Evolutionary conservation across 2,113 vertebrate genomes (phyloP), one percentile per base, ranked within the genome.

Genomic region (Pseudorectes ferrugineus): DNA sequence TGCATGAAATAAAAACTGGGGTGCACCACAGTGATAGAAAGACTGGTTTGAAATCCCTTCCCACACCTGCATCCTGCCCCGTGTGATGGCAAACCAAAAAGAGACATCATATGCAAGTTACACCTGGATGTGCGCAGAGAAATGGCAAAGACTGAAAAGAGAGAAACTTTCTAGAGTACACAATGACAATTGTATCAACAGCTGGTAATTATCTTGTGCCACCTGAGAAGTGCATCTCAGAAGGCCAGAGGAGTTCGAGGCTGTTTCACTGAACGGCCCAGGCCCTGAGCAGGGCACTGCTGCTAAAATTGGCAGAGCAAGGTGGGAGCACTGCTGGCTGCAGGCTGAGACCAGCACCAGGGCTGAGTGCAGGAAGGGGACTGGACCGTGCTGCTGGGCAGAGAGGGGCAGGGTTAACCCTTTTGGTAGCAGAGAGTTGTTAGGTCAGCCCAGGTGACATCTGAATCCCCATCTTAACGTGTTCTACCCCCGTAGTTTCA

Each of bases 91-190:
- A 85, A 76, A 40, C 5, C 10, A 49, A 63, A 89, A 68, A 55
- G 38, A 89, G 49, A 49, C 19, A 19, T 75, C 48, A 4, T 1
- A 4, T 51, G 20, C 51, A 19, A 67, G 63, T 28, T 80, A 55
- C 67, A 58, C 73, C 85, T 71, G 55, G 22, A 14, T 71, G 18
- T 2, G 1, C 35, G 51, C 67, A 71, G 66, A 58, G 89, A 76
- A 54, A 49, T 16, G 38, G 55, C 40, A 71, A 74, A 96, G 54
- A 14, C 51, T 45, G 58, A 33, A 46, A 42, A 62, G 62, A 52
- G 0, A 36, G 71, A 76, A 28, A 76, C 54, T 85, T 85, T 33
- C 80, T 0, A 0, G 66, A 43, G 24, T 23, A 48, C 1, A 1
- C 11, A 78, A 43, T n/a, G 24, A 65, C 52, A 85, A 65, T 92